These are phyloP conservation scores for Philereme transversata DNA, from an alignment of 2,888 invertebrate species.

Conservation along the genomic window DNA sequence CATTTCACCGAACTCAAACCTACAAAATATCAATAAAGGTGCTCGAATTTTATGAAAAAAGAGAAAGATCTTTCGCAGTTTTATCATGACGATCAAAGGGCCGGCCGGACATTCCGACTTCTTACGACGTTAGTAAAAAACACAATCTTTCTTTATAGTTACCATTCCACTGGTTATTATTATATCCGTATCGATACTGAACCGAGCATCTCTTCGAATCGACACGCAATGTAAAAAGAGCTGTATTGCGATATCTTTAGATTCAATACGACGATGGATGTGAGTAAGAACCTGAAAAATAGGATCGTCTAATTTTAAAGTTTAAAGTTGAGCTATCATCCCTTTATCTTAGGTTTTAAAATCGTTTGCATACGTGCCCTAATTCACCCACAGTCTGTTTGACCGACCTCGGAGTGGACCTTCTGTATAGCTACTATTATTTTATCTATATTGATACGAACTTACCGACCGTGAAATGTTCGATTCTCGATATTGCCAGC, in stretches of 20 bases:
- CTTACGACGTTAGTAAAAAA: conserved; percentile 84
- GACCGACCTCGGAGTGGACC: conserved; percentile 6
- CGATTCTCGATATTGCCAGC: conserved; percentile 70
- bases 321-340: too few species aligned
- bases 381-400: not conserved
- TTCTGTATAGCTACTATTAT: conserved; percentile 9
- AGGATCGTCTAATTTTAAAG: too few species aligned
- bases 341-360: too few species aligned
- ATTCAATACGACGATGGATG: not conserved
- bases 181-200: conserved; percentile 80
- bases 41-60: conserved; percentile 63
- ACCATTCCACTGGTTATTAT: conserved; percentile 83
- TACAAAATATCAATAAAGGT: conserved; percentile 69
- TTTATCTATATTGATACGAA: conserved; percentile 42
- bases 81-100: conserved; percentile 83
- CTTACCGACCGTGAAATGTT: conserved; percentile 81
- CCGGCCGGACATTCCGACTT: conserved; percentile 80
- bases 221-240: conserved; percentile 5
- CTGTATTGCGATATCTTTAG: not conserved
- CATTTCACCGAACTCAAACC: conserved; percentile 52
- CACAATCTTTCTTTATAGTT: conserved; percentile 84
- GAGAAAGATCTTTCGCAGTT: conserved; percentile 73
- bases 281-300: not conserved
- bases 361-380: not conserved
- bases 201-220: conserved; percentile 6